Base-by-base conservation (phyloP, 2,888 invertebrate genomes). In the Meta bourneti region DNA sequence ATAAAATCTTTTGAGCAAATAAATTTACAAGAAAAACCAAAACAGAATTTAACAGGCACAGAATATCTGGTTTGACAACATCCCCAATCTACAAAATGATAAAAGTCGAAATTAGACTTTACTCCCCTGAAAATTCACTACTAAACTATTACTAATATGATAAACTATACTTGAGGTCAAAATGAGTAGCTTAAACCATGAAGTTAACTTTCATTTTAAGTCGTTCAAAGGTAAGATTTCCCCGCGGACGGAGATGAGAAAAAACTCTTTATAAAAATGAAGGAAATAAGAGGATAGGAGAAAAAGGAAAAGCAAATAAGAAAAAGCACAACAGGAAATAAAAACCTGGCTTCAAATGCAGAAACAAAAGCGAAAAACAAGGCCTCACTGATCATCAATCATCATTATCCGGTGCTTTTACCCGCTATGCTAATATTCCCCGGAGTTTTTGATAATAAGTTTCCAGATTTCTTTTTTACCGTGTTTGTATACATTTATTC, bases 301-400 rank as follows among this genome's bases (percentile, higher is more conserved):
- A 61, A 11, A 51, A 77, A 61, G 20, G 20, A 79, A 61, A n/a
- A 34, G 20, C 61, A 61, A 79, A 79, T 9, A 54, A 34, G 16
- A 20, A 79, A 70, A 71, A 16, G 61, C n/a, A 61, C 52, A 69
- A 61, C 19, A 77, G n/a, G 52, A 74, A 74, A 16, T 16, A 61
- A 61, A 75, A 34, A 75, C 6, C 9, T 8, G 13, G 13, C 49
- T 61, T 75, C 61, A 85, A 87, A 79, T 87, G 49, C 61, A 72
- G 79, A 87, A 80, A 87, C 87, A 87, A 87, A 80, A 87, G 87
- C 79, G 87, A 87, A 54, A 87, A 79, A 79, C 87, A 87, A 20
- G 79, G 54, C 61, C 75, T 48, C 71, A 8, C 54, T 85, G 71
- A 87, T 87, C 87, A 87, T 87, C 78, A 78, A 87, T 87, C 87